A percentile compares a stretch with the other conserved stretches of the same genome.
Evolutionary conservation across 2,888 invertebrate species (phyloP).

Genomic region (Drosophila ezoana): DNA sequence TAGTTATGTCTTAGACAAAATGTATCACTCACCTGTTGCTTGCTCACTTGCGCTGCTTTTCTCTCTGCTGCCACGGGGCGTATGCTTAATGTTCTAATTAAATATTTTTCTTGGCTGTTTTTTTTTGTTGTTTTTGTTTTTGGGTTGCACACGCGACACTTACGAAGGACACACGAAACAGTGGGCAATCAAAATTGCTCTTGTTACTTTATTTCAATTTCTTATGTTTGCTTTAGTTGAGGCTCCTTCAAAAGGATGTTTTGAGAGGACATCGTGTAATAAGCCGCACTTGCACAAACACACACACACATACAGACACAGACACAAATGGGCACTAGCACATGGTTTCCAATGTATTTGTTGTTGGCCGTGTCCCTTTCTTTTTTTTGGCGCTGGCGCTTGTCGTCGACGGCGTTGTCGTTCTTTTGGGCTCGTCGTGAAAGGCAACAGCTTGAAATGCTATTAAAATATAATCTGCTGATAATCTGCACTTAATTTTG

Average conservation of each 20-base stretch:
- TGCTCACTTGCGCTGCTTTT: background rate
- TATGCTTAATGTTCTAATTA: constrained; percentile 53
- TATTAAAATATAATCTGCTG: constrained; percentile 82
- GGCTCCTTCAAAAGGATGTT: constrained; percentile 25
- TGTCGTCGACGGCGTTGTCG: constrained; percentile 9
- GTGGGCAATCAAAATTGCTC: constrained; percentile 55
- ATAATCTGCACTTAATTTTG: constrained; percentile 81
- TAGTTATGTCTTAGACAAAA: background rate
- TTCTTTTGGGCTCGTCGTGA: constrained; percentile 43
- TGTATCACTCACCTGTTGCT: constrained; percentile 47
- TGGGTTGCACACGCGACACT: constrained; percentile 32
- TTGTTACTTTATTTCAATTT: constrained; percentile 67
- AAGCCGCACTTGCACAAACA: constrained; percentile 60
- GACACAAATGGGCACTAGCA: constrained; percentile 22
- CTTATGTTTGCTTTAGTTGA: constrained; percentile 52
- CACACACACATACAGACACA: constrained; percentile 6
- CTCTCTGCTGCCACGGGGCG: constrained; percentile 11
- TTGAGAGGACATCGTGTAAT: constrained; percentile 58
- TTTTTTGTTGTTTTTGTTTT: constrained; percentile 3
- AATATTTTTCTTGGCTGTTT: constrained; percentile 12
- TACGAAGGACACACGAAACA: constrained; percentile 35
- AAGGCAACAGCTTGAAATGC: constrained; percentile 81
- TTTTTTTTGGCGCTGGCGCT: constrained; percentile 20
- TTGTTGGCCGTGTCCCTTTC: constrained; percentile 44
- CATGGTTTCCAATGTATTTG: constrained; percentile 42